A percentile compares a stretch with the other conserved stretches of the same genome.
Conservation (phyloP, 2,888 invertebrate species). For the Diarsia mendica region DNA sequence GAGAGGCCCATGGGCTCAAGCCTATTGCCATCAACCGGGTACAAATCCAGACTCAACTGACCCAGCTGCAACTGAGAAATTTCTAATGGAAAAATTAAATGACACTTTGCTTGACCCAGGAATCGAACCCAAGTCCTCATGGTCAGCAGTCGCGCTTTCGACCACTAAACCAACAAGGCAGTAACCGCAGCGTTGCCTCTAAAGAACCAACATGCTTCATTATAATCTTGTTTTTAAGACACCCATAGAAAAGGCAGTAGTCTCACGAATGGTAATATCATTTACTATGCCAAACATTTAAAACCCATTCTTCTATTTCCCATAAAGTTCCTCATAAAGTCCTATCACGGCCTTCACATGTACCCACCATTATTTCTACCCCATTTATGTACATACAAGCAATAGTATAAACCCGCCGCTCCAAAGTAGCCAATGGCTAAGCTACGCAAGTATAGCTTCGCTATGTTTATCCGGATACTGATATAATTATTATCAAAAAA, state of each 20-base stretch:
- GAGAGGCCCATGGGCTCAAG: neutral
- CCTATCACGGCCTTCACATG: conserved; percentile 28
- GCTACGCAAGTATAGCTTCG: neutral
- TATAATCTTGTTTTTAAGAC: neutral
- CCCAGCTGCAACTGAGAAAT: no score
- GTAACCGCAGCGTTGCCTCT: neutral
- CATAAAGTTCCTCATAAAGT: conserved; percentile 31
- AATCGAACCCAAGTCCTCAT: no score
- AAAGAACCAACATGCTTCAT: neutral
- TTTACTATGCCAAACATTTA: conserved; percentile 32
- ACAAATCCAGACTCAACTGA: no score
- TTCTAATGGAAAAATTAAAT: no score
- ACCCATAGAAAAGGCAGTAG: neutral
- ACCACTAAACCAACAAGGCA: no score
- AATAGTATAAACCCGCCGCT: conserved; percentile 13
- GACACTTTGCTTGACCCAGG: no score
- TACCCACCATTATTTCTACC: conserved; percentile 23
- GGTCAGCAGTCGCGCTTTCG: no score
- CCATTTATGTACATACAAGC: conserved; percentile 25
- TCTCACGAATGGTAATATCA: conserved; percentile 11
- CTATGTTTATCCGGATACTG: no score
- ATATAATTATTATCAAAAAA: no score
- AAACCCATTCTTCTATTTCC: conserved; percentile 33
- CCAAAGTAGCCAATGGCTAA: neutral
- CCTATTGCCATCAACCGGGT: no score